Evolutionary conservation across 2,888 invertebrate genomes (phyloP), one percentile per base, ranked within the genome.

Genomic region (Nycteola revayana): DNA sequence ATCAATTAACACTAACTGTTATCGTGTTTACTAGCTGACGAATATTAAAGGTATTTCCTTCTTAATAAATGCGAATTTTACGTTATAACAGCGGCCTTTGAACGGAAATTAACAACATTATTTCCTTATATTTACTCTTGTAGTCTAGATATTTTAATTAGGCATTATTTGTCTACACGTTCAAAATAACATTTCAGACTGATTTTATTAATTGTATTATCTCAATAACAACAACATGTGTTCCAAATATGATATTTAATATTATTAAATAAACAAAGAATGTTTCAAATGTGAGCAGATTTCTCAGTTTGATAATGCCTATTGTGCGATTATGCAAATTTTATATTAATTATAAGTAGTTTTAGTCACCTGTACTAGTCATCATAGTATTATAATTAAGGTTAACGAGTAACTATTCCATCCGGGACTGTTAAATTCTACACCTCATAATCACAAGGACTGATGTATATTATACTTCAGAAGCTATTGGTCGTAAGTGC

Each of bases 281-380:
- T 30, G 35, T 36, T 40, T 44, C 33, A 45, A 38, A 32, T 49
- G 37, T 36, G 42, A 42, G 5, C 14, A 14, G 42, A 55, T 51
- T 51, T 55, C 42, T 43, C 37, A 37, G 40, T 58, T 50, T 45
- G 39, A 50, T 54, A 42, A 24, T 29, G 24, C 31, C 36, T 46
- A 46, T 46, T 51, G 56, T 56, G 59, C 49, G 51, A 38, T 46
- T 57, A 59, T 55, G 56, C 56, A 49, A 56, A 37, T 59, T 44
- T 36, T 42, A 35, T 37, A 41, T 23, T 47, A 51, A 36, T 37
- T 41, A 32, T 43, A 50, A 48, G 32, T 36, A 36, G 10, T 27
- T 34, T 25, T 37, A 52, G 33, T 32, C 52, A 59, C 39, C 28
- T 44, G 34, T 34, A 26, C 49, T 55, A 59, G 56, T 49, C 43